Base-by-base conservation (phyloP, 2,113 vertebrate genomes). In the Hemibagrus wyckioides region DNA sequence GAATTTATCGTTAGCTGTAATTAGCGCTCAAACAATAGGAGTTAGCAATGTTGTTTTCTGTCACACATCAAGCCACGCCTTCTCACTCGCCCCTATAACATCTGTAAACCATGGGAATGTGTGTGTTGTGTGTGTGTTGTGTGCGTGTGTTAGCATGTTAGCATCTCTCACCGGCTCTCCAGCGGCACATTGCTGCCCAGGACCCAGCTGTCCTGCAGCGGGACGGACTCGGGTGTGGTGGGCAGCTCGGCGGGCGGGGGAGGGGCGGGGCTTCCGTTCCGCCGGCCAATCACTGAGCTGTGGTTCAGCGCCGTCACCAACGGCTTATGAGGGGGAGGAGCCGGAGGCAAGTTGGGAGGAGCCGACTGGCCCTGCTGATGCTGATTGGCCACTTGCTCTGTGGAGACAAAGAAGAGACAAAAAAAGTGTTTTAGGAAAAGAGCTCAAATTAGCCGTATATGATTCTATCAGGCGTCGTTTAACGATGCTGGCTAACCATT, bases 141-240 rank as follows among this genome's bases (percentile, higher is more conserved):
- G 7, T 50, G 21, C 71, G 76, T 76, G 54, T 80, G 80, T 80
- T 56, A 82, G 61, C 23, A 57, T 56, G 36, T 50, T 73, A 75
- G 65, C 6, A 25, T 83, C 30, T 86, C 86, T 88, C 69, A 89
- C 88, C 84, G 85, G 80, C 89, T 99, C 94, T 99, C 98, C 97
- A 99, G 97, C 95, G 98, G 98, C 85, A 98, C 98, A 99, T 99
- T 99, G 98, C 98, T 99, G 96, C 98, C 98, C 96, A 99, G 97
- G 96, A 99, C 98, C 98, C 98, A 99, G 98, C 98, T 99, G 97
- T 99, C 98, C 96, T 99, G 98, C 98, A 99, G 98, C 98, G 99
- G 98, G 97, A 99, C 98, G 94, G 97, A 99, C 96, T 99, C 98
- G 73, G 98, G 97, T 92, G 98, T 99, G 97, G 97, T 99, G 97